Evolutionary conservation across 1,140 invertebrate species (phyloP).

Genomic region (Aphidius gifuensis): DNA sequence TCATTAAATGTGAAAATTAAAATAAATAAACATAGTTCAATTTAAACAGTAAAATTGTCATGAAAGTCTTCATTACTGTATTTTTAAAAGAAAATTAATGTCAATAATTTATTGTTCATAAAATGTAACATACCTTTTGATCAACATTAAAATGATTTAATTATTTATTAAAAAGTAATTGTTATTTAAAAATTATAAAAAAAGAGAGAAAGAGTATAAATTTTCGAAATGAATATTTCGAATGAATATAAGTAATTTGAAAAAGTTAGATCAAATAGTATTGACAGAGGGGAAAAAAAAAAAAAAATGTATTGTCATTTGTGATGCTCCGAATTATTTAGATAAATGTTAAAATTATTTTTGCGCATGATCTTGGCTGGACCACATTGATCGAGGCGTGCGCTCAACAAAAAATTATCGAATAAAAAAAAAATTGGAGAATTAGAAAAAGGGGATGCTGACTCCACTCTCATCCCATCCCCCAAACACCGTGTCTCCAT

Average conservation of each 20-base stretch:
- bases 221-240: too few species aligned
- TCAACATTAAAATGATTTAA: conserved; percentile 45
- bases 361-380: conserved; percentile 15
- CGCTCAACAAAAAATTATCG: conserved; percentile 24
- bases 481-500: conserved; percentile 33
- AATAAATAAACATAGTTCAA: too few species aligned
- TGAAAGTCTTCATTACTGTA: not conserved
- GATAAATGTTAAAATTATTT: too few species aligned
- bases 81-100: not conserved
- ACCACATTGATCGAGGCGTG: conserved; percentile 44
- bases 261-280: too few species aligned
- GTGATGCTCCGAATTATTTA: too few species aligned
- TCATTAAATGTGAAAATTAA: too few species aligned
- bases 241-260: too few species aligned
- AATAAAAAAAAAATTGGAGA: too few species aligned
- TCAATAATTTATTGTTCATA: conserved; percentile 1
- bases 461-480: conserved; percentile 38
- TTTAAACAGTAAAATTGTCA: too few species aligned
- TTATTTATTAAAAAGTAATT: conserved; percentile 44
- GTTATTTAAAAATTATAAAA: not conserved
- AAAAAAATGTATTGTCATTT: too few species aligned
- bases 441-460: conserved; percentile 29
- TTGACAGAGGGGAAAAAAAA: too few species aligned
- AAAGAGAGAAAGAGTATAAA: too few species aligned
- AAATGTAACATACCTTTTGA: conserved; percentile 44